Percentiles rank a stretch among this genome's conserved stretches.
phyloP scores from a whole-genome alignment of 2,797 vertebrate genomes.

The Onychomys leucogaster region DNA sequence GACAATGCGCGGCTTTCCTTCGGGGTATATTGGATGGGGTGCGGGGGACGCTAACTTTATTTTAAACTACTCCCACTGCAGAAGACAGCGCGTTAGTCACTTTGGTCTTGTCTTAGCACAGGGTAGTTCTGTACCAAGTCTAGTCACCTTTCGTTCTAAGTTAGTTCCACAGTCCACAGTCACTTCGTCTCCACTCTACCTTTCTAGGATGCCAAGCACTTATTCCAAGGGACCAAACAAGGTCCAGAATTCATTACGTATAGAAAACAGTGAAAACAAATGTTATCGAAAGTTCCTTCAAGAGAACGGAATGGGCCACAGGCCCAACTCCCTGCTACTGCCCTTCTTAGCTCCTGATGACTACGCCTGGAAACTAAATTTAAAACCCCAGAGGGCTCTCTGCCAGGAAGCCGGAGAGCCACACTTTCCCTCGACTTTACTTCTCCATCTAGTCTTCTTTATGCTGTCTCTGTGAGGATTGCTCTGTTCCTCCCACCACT shows the following conservation, averaged over 20 bases:
- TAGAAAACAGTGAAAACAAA: conserved; percentile 36
- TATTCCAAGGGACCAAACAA: background rate
- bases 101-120: conserved; percentile 4
- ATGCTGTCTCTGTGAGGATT: background rate
- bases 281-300: background rate
- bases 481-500: background rate
- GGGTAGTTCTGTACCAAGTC: background rate
- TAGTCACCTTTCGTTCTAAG: background rate
- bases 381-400: background rate
- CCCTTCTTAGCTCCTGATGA: background rate
- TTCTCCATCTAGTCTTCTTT: background rate
- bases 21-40: background rate
- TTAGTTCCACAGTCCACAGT: background rate
- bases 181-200: background rate
- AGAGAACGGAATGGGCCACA: background rate
- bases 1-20: conserved; percentile 28
- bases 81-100: background rate
- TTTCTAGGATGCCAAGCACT: conserved; percentile 20
- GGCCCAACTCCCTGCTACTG: background rate
- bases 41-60: background rate
- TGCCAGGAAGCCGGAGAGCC: background rate
- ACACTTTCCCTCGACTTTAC: background rate
- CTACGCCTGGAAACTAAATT: background rate
- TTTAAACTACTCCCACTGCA: conserved; percentile 30
- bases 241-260: conserved; percentile 52